Evolutionary conservation across 92 coral and sea anemone genomes (phyloP).

Genomic region (Zoanthus sociatus): DNA sequence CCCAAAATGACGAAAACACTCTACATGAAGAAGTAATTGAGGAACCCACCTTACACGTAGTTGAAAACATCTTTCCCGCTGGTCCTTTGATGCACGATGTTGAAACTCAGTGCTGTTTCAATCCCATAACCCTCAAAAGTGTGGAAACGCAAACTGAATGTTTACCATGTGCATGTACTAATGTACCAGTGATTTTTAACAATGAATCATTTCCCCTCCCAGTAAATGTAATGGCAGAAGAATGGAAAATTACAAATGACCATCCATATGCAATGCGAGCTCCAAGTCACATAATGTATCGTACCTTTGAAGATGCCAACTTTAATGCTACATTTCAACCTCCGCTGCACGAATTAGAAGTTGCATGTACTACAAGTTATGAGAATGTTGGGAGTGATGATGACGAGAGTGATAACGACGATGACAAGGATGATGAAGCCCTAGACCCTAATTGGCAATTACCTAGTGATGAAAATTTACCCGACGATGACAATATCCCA

Average conservation of each 20-base stretch:
- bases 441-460: background rate
- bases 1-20: background rate
- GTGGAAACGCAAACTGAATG: background rate
- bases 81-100: background rate
- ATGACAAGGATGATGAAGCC: background rate
- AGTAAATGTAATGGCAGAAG: background rate
- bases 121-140: background rate
- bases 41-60: constrained; percentile 4
- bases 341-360: background rate
- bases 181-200: background rate
- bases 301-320: background rate
- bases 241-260: background rate
- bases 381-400: background rate
- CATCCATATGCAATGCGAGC: background rate
- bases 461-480: background rate
- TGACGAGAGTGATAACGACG: background rate
- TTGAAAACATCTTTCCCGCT: background rate
- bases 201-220: background rate
- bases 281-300: background rate
- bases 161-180: background rate
- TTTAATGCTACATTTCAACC: background rate
- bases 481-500: background rate
- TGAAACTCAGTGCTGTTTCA: constrained; percentile 5
- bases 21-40: background rate
- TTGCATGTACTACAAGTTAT: background rate